Percentiles rank a stretch among this genome's conserved stretches.
Evolutionary conservation across 2,888 invertebrate genomes (phyloP).

Genomic region (Eupithecia dodoneata): DNA sequence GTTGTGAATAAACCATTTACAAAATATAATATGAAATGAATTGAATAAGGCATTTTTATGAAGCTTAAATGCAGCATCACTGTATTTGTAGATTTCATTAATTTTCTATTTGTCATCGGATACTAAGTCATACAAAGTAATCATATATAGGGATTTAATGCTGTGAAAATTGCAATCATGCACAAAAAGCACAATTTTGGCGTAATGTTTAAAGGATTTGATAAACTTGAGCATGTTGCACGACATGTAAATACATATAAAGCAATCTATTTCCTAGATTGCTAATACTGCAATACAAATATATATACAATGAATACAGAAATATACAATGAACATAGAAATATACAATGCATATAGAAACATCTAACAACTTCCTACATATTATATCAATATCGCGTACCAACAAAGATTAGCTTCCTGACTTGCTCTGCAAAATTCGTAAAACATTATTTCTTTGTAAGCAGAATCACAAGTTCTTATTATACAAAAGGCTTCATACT

Average conservation of each 20-base stretch:
- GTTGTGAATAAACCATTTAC: not conserved
- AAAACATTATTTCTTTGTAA: constrained; percentile 47
- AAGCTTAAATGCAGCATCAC: not conserved
- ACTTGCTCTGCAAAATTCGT: constrained; percentile 79
- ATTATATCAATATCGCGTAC: constrained; percentile 64
- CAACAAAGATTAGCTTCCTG: constrained; percentile 80
- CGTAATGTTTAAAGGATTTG: not conserved
- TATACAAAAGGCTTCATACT: constrained; percentile 32
- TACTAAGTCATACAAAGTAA: not conserved
- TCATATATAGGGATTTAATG: not conserved
- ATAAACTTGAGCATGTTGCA: constrained; percentile 1
- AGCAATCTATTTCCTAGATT: constrained; percentile 23
- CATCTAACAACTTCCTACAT: constrained; percentile 42
- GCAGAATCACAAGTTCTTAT: constrained; percentile 28
- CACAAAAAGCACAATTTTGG: constrained; percentile 22
- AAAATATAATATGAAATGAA: not conserved
- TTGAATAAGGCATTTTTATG: not conserved
- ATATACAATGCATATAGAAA: constrained; percentile 10
- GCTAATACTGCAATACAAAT: not conserved
- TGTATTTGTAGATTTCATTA: not conserved
- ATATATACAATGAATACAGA: constrained; percentile 2
- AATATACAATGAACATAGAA: constrained; percentile 8
- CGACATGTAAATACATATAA: constrained; percentile 2
- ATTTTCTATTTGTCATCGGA: not conserved
- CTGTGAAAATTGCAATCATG: constrained; percentile 23